These are phyloP conservation scores for Dinocampus coccinellae DNA, from an alignment of 2,888 invertebrate genomes.

Conservation along the genomic window DNA sequence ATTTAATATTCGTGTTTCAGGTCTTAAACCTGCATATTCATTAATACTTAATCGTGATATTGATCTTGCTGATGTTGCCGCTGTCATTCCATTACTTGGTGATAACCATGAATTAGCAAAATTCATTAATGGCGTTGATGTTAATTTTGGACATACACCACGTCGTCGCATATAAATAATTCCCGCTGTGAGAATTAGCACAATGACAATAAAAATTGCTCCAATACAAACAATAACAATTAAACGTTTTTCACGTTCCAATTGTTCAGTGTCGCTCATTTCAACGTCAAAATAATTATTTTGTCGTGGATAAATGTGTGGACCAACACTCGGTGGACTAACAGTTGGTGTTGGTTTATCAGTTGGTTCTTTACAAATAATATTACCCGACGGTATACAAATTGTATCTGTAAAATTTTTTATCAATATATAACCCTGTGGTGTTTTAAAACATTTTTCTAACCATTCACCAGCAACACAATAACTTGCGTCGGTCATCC, in stretches of 20 bases:
- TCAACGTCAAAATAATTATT: conserved; percentile 66
- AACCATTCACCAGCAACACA: conserved; percentile 75
- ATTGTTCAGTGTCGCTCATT: conserved; percentile 64
- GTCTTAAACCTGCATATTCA: conserved; percentile 76
- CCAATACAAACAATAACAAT: conserved; percentile 63
- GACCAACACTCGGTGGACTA: conserved; percentile 65
- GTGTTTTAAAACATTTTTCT: conserved; percentile 76
- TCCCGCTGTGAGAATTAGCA: conserved; percentile 62
- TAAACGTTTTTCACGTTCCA: conserved; percentile 63
- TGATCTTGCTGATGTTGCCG: conserved; percentile 74
- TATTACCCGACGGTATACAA: conserved; percentile 71
- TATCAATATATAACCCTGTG: conserved; percentile 76
- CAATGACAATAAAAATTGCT: conserved; percentile 58
- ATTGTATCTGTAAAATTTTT: conserved; percentile 75
- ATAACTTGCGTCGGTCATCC: conserved; percentile 73
- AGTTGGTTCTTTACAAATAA: conserved; percentile 74
- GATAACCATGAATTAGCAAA: conserved; percentile 60
- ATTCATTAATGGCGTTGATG: conserved; percentile 59
- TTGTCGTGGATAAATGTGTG: conserved; percentile 62
- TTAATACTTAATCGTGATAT: conserved; percentile 75
- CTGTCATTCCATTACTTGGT: conserved; percentile 62
- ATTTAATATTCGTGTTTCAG: conserved; percentile 72
- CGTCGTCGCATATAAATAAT: conserved; percentile 63
- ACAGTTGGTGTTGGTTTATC: conserved; percentile 63
- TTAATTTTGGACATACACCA: conserved; percentile 64